A percentile compares a stretch with the other conserved stretches of the same genome.
These are phyloP conservation scores for Gonatopus flavifemur DNA, from an alignment of 1,140 invertebrate species.

Conservation along the genomic window DNA sequence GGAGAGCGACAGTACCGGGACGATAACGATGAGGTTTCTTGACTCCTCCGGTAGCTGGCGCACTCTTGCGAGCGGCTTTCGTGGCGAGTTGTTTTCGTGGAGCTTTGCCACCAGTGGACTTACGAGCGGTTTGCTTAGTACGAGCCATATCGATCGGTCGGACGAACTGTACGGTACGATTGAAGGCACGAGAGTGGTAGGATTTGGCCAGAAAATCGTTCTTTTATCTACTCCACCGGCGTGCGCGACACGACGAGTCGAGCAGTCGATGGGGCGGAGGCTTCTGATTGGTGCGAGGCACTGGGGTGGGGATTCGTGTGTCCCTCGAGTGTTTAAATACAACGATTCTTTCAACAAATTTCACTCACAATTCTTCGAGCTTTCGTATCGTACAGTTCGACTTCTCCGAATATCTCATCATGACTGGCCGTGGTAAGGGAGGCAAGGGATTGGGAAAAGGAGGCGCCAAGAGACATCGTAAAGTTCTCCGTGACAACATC, in stretches of 20 bases:
- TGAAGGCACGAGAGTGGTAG: too few species aligned
- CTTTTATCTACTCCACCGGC: slow-evolving; percentile 68
- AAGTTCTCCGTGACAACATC: slow-evolving; percentile 32
- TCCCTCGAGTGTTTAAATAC: slow-evolving; percentile 9
- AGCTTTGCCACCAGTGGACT: slow-evolving; percentile 17
- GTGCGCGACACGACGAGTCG: too few species aligned
- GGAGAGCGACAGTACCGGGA: slow-evolving; percentile 17
- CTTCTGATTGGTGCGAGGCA: too few species aligned
- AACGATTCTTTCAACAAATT: too few species aligned
- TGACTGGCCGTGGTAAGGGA: slow-evolving; percentile 31
- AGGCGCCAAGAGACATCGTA: slow-evolving; percentile 29
- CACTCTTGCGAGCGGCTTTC: slow-evolving; percentile 56
- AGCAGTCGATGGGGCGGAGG: too few species aligned
- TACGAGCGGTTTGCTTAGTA: slow-evolving; percentile 41
- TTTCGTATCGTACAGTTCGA: too few species aligned
- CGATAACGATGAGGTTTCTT: slow-evolving; percentile 55
- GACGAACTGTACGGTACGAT: too few species aligned
- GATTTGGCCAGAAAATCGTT: slow-evolving; percentile 52
- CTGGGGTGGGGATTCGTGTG: slow-evolving; percentile 11
- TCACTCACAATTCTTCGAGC: too few species aligned
- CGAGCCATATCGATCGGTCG: too few species aligned
- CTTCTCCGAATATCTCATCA: background rate
- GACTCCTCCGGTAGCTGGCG: slow-evolving; percentile 57
- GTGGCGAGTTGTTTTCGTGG: slow-evolving; percentile 58
- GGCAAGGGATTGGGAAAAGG: slow-evolving; percentile 33